Base-by-base conservation (phyloP, 2,113 vertebrate species). In the Pao palembangensis region DNA sequence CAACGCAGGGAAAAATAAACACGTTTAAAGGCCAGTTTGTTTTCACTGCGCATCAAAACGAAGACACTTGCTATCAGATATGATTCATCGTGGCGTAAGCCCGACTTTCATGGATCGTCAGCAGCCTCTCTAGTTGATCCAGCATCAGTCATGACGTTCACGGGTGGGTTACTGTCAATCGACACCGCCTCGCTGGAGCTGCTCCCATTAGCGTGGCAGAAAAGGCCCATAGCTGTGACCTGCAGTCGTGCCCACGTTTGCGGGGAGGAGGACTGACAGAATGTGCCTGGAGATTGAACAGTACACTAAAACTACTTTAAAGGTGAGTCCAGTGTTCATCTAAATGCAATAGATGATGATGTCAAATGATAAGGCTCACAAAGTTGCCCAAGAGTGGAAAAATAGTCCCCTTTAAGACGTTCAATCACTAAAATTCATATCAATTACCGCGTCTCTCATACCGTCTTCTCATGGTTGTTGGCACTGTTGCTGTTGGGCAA, bases 111-210 rank as follows among this genome's bases (percentile, higher is more conserved):
- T 77, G 78, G 81, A 70, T 82, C 62, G 70, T 69, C 75, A 53
- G 64, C 72, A 77, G 74, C 78, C 68, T 76, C 84, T 86, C 80
- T 23, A 83, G 60, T 61, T 83, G 82, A 89, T 79, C 81, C 65
- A 46, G 1, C 79, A 79, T 84, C 84, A 78, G 70, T 84, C 78
- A 68, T 47, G 75, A 78, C 23, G 70, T 80, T 85, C 81, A 85
- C 61, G 84, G 81, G 75, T 79, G 73, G 79, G 46, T 79, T 68
- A 68, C 50, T 64, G 68, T 85, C 85, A 80, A 58, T 89, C 79
- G 46, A 62, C 85, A 80, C 66, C 6, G 11, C 16, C 53, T 10
- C 55, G 73, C 64, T 57, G 57, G 48, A 64, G 41, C 67, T 65
- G 52, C 55, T 74, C 47, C 47, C 65, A 44, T 74, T 67, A 71